Evolutionary conservation across 2,113 vertebrate genomes (phyloP).

Genomic region (Leucoraja erinaceus): DNA sequence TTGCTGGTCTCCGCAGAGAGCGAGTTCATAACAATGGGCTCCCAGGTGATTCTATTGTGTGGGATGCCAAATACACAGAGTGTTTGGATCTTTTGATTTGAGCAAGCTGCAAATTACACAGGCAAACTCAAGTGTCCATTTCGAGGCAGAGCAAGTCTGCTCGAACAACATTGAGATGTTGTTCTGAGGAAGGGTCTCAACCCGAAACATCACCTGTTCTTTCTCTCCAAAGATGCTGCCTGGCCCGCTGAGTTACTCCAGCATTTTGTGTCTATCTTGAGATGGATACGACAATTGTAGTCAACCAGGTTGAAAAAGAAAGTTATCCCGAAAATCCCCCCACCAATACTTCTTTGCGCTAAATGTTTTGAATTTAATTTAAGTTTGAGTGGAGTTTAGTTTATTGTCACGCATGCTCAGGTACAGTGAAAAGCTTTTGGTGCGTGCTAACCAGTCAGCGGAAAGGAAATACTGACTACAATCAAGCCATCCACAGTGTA

Average conservation of each 20-base stretch:
- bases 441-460: no score
- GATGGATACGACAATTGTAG: background rate
- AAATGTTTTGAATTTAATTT: background rate
- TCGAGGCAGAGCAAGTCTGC: background rate
- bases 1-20: background rate
- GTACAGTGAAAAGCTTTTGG: no score
- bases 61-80: background rate
- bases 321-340: background rate
- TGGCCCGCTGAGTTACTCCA: no score
- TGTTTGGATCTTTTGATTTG: slow-evolving; percentile 1
- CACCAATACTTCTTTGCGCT: background rate
- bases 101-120: no score
- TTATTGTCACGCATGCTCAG: no score
- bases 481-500: no score
- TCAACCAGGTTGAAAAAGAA: background rate
- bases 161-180: background rate
- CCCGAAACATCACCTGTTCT: no score
- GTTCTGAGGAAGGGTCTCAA: no score
- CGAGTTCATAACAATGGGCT: slow-evolving; percentile 27
- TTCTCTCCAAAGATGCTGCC: no score
- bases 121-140: no score
- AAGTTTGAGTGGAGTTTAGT: no score
- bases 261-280: background rate
- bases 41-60: background rate
- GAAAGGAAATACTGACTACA: no score